These are phyloP conservation scores for Tetropium fuscum DNA, from an alignment of 2,888 invertebrate genomes.

Conservation along the genomic window DNA sequence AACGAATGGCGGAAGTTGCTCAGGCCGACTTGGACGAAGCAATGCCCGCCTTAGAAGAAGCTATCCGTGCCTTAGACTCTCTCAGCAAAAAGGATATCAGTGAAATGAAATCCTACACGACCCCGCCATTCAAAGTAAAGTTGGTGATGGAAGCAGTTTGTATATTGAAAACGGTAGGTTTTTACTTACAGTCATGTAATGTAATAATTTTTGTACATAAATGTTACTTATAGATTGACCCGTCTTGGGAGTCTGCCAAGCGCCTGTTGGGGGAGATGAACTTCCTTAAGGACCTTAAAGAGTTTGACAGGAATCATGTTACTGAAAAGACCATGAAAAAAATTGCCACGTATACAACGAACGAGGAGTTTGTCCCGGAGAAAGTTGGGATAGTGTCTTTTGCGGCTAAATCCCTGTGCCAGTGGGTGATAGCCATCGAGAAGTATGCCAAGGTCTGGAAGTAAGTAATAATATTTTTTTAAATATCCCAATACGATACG, in stretches of 20 bases:
- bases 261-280: constrained; percentile 85
- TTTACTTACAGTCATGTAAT: no score
- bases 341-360: constrained; percentile 82
- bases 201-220: constrained; percentile 2
- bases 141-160: constrained; percentile 92
- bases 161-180: constrained; percentile 76
- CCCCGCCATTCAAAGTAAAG: constrained; percentile 89
- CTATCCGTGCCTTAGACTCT: constrained; percentile 81
- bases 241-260: constrained; percentile 91
- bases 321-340: constrained; percentile 84
- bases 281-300: constrained; percentile 81
- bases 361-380: constrained; percentile 88
- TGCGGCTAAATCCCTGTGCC: constrained; percentile 89
- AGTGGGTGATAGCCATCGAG: constrained; percentile 94
- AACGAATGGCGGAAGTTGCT: constrained; percentile 84
- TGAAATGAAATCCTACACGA: constrained; percentile 90
- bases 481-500: background rate
- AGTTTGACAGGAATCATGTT: constrained; percentile 92
- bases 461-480: constrained; percentile 63
- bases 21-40: constrained; percentile 86
- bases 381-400: constrained; percentile 87
- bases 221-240: constrained; percentile 71
- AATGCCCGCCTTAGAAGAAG: constrained; percentile 89
- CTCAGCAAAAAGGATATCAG: constrained; percentile 89
- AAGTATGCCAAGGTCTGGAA: constrained; percentile 90